Evolutionary conservation across 2,113 vertebrate species (phyloP), one percentile per base, ranked within the genome.

Genomic region (Platysteira castanea): DNA sequence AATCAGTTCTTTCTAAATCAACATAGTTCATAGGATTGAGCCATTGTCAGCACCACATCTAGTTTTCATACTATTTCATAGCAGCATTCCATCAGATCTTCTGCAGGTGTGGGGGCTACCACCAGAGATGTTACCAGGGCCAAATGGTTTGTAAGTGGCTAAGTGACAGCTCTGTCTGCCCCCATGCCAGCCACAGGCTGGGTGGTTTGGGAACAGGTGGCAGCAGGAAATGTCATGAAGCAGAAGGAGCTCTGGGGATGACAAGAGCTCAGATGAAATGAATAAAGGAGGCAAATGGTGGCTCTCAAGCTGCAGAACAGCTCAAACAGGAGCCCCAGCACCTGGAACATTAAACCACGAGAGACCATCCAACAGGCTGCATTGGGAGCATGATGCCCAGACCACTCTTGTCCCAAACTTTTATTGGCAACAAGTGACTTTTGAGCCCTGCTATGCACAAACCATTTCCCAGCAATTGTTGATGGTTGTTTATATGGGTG

Each of bases 401-500:
- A 49, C 5, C 23, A 17, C 33, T 30, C 37, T 28, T 35, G 9
- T 42, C 37, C 39, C 75, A 82, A 35, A 56, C 6, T 33, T 80
- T 31, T 63, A 4, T 24, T 1, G 1, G 24, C 1, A 2, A 24
- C 0, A 3, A 33, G 19, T 22, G 41, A n/a, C 46, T 61, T 41
- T 53, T 57, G 47, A 87, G 28, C n/a, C 27, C 46, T 27, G 12
- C 42, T 31, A 22, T 17, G 22, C 11, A 59, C 6, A 46, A 2
- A 2, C 6, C 15, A 17, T 59, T 81, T 70, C 50, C 30, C 23
- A 71, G 35, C 26, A 87, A 59, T 42, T 46, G 33, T 53, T 0
- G 0, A 22, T 53, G 42, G 63, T 89, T 14, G 59, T 78, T 24
- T 26, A 27, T 50, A 44, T 10, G 22, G 9, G 20, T 50, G 19